phyloP scores from a whole-genome alignment of 2,797 vertebrate species.

The Darevskia nairensis region DNA sequence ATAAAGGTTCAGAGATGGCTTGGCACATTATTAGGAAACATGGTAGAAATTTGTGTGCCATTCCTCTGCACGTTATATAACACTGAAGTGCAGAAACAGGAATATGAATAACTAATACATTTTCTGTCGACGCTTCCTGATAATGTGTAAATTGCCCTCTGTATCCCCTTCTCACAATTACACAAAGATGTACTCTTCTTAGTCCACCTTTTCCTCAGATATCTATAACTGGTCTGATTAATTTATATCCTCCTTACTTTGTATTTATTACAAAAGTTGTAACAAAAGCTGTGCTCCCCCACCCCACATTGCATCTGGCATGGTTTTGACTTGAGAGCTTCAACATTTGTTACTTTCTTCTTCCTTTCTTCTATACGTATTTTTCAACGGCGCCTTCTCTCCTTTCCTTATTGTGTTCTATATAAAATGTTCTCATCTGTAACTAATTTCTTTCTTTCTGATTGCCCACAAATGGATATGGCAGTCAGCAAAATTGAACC shows the following conservation, averaged over 20 bases:
- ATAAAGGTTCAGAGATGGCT: too few relatives aligned
- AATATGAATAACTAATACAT: neutral
- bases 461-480: slow-evolving; percentile 12
- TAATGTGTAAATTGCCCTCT: neutral
- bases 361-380: neutral
- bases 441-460: neutral
- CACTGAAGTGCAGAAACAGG: neutral
- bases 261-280: neutral
- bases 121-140: neutral
- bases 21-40: neutral
- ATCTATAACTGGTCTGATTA: slow-evolving; percentile 4
- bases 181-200: neutral
- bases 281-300: neutral
- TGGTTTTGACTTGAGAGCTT: neutral
- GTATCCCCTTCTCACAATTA: neutral
- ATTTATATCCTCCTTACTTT: neutral
- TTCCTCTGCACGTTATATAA: neutral
- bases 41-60: neutral
- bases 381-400: neutral
- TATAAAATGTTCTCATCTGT: neutral
- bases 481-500: slow-evolving; percentile 14
- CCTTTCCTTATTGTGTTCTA: neutral
- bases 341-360: neutral
- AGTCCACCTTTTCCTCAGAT: neutral
- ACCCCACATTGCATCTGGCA: neutral